phyloP scores from a whole-genome alignment of 2,797 vertebrate species.

The Sebastes trivittatus region DNA sequence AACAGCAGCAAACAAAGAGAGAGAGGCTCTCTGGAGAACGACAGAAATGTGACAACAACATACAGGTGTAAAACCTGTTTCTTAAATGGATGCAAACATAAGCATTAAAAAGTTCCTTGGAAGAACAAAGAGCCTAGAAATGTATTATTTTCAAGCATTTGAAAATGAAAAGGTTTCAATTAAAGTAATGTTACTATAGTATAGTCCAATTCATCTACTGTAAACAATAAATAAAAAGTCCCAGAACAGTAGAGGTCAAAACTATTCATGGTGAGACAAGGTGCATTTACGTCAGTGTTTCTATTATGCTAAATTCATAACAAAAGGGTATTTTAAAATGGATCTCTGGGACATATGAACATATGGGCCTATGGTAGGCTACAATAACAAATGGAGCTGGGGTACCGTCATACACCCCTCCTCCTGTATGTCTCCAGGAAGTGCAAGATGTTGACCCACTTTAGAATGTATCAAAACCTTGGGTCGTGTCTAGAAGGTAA shows the following conservation, averaged over 20 bases:
- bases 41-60: constrained; percentile 4
- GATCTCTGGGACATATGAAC: background rate
- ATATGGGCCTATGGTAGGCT: constrained; percentile 7
- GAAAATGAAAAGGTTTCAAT: background rate
- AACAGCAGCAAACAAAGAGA: constrained; percentile 30
- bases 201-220: background rate
- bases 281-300: background rate
- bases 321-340: background rate
- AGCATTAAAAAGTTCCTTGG: background rate
- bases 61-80: constrained; percentile 22
- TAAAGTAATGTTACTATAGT: background rate
- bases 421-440: background rate
- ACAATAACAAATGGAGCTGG: constrained; percentile 9
- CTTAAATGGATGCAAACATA: background rate
- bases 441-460: constrained; percentile 39
- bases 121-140: background rate
- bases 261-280: background rate
- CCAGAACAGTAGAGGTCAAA: background rate
- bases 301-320: background rate
- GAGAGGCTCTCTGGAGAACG: background rate
- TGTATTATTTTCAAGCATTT: background rate
- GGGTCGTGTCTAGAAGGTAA: background rate
- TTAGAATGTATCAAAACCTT: background rate
- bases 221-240: background rate
- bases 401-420: background rate